Evolutionary conservation across 2,888 invertebrate genomes (phyloP).

Genomic region (Fabriciana adippe): DNA sequence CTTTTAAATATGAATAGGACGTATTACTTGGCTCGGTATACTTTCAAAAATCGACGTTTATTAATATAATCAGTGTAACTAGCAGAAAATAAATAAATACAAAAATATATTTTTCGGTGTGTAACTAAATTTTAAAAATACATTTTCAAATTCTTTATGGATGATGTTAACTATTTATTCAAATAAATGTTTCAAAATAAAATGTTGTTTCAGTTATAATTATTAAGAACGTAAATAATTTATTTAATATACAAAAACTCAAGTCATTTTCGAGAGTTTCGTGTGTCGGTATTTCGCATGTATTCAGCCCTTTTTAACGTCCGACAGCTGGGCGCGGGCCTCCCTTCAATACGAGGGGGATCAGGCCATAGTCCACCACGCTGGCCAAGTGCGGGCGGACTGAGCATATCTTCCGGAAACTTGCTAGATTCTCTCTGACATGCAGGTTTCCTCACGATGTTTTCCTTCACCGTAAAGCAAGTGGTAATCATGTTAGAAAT

Average conservation of each 20-base stretch:
- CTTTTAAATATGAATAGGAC: constrained; percentile 1
- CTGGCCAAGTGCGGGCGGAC: no score
- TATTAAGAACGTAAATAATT: no score
- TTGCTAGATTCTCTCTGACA: no score
- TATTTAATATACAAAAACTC: background rate
- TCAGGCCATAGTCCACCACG: no score
- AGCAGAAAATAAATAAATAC: background rate
- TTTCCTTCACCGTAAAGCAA: no score
- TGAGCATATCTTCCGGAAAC: no score
- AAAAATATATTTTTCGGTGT: constrained; percentile 14
- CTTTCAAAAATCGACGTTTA: background rate
- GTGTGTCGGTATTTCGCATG: no score
- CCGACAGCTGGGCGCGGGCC: no score
- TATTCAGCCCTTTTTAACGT: no score
- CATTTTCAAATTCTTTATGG: constrained; percentile 1
- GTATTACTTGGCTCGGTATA: constrained; percentile 1
- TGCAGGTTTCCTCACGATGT: no score
- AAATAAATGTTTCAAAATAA: constrained; percentile 15
- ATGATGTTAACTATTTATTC: constrained; percentile 2
- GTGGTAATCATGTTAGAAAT: no score
- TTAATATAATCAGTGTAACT: constrained; percentile 1
- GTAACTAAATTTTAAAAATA: constrained; percentile 2
- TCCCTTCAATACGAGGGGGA: no score
- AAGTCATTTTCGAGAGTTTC: background rate
- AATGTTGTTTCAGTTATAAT: background rate